Conservation (phyloP, 2,113 vertebrate genomes). For the Seriola quinqueradiata region DNA sequence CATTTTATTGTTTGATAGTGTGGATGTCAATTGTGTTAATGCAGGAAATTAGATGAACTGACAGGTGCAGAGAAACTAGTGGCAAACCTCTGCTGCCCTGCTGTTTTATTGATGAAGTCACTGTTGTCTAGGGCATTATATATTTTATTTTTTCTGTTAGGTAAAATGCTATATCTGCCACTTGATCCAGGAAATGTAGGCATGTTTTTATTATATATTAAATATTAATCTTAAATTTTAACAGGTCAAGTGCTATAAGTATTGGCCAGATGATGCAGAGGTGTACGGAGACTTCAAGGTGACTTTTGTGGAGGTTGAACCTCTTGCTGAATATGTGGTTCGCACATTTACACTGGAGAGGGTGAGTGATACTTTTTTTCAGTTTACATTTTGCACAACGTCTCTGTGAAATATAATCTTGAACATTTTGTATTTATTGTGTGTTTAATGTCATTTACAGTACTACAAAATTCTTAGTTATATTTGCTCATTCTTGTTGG, state of each 20-base stretch:
- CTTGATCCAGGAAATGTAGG: background rate
- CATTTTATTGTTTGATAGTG: background rate
- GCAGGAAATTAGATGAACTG: too few species aligned
- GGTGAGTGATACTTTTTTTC: constrained; percentile 81
- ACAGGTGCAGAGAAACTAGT: too few species aligned
- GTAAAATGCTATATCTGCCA: background rate
- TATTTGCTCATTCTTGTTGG: too few species aligned
- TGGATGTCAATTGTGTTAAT: too few species aligned
- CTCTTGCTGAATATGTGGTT: constrained; percentile 97
- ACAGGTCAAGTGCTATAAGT: constrained; percentile 99
- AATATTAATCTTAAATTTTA: constrained; percentile 1
- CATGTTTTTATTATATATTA: too few species aligned
- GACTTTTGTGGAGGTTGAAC: constrained; percentile 96
- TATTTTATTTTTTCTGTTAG: too few species aligned
- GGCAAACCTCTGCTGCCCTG: too few species aligned
- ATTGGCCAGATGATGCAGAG: constrained; percentile 98
- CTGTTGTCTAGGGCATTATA: too few species aligned
- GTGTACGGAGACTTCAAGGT: constrained; percentile 99
- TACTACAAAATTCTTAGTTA: background rate
- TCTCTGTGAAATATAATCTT: background rate
- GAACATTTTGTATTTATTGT: constrained; percentile 1
- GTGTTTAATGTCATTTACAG: background rate
- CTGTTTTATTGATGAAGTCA: too few species aligned
- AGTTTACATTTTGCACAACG: background rate
- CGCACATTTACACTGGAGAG: constrained; percentile 98